Evolutionary conservation across 1,140 invertebrate species (phyloP), one percentile per base, ranked within the genome.

Genomic region (Ips nitidus): DNA sequence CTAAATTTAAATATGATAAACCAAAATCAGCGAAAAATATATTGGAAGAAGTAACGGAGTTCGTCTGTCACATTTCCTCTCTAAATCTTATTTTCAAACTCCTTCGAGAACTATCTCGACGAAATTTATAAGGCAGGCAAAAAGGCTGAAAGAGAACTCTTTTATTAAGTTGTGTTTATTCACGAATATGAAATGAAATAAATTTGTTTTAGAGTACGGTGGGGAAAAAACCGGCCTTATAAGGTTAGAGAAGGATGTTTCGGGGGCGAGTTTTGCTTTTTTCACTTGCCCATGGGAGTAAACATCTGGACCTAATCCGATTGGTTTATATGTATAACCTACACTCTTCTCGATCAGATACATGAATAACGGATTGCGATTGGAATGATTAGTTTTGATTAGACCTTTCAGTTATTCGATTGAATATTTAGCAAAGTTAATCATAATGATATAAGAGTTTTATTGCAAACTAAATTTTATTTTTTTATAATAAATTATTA

Each of bases 151-250:
- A 43, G 41, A 40, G 47, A 62, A 62, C 58, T 45, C 52, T 63
- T 68, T 69, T 69, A 69, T 69, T 63, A 69, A 69, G 67, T 69
- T 69, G 59, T 69, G 59, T 69, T 69, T 69, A 69, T 69, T 69
- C 39, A 52, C 39, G 67, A 69, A 69, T 69, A 68, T 68, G 41
- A 61, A 68, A 68, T 55, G 57, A 68, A 53, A 61, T 68, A 68
- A 56, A 69, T 62, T 69, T 69, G 38, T 62, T 69, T 69, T 69
- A 69, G 41, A 50, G 41, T 52, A 66, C 56, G 52, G 41, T 58
- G 43, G 65, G 65, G 56, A 67, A 67, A 58, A 40, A 41, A 56
- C 55, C 41, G 8, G 5, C 42, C 42, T 56, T 41, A 22, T 5
- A 66, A 57, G 43, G 52, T 66, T 66, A 66, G 42, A 39, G 42